Conservation (phyloP, 1,140 invertebrate genomes). For the Drosophila nigromelanica region DNA sequence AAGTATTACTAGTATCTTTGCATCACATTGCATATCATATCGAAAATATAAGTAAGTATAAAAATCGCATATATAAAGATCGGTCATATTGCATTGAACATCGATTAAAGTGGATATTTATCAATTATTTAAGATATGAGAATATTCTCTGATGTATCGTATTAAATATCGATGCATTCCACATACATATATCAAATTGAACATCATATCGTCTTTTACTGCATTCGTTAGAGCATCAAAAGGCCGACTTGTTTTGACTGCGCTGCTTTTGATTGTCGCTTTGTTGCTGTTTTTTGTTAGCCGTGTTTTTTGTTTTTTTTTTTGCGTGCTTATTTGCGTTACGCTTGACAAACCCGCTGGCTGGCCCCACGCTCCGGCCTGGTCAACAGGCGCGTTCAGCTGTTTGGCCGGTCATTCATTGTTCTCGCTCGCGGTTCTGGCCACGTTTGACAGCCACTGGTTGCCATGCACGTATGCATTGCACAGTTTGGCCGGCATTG, state of each 20-base stretch:
- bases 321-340: conserved; percentile 59
- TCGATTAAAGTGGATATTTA: no score
- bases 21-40: no score
- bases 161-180: no score
- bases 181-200: no score
- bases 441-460: conserved; percentile 30
- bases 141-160: no score
- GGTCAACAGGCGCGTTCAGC: conserved; percentile 27
- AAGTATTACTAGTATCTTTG: no score
- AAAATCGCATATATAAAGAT: no score
- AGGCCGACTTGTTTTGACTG: not conserved
- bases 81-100: no score
- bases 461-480: conserved; percentile 8
- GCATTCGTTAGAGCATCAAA: not conserved
- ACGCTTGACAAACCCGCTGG: conserved; percentile 66
- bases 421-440: not conserved
- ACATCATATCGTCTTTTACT: no score
- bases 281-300: conserved; percentile 17
- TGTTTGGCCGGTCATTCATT: conserved; percentile 31
- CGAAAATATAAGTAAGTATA: no score
- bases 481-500: conserved; percentile 37
- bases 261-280: conserved; percentile 19
- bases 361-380: conserved; percentile 31
- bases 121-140: no score
- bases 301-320: conserved; percentile 42